These are phyloP conservation scores for Hiodon tergisus DNA, from an alignment of 2,113 vertebrate genomes.

Conservation along the genomic window DNA sequence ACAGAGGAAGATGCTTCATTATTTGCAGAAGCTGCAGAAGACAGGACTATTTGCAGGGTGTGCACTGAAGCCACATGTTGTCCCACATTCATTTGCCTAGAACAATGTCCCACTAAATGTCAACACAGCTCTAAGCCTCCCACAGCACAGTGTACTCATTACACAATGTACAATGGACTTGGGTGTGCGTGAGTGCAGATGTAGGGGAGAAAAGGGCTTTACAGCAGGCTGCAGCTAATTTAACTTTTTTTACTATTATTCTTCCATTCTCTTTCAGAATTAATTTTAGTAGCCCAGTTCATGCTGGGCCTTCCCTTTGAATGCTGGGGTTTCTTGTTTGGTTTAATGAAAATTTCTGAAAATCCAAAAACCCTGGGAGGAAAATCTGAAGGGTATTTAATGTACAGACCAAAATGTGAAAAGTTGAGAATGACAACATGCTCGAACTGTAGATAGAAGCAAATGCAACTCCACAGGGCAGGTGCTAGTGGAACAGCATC, in stretches of 20 bases:
- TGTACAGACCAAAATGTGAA: not conserved
- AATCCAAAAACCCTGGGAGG: not conserved
- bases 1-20: not conserved
- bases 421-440: not conserved
- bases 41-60: not conserved
- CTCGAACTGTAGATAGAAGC: not conserved
- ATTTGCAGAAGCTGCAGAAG: slow-evolving; percentile 4
- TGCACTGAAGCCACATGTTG: slow-evolving; percentile 33
- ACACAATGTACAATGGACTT: not conserved
- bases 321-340: not conserved
- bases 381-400: not conserved
- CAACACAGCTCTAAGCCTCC: slow-evolving; percentile 2
- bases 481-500: not conserved
- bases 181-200: not conserved
- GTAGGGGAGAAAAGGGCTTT: not conserved
- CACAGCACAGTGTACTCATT: not conserved
- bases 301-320: not conserved
- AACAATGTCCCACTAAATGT: slow-evolving; percentile 18
- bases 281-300: not conserved
- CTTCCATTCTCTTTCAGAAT: slow-evolving; percentile 2
- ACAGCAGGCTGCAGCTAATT: not conserved
- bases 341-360: not conserved
- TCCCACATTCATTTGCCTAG: slow-evolving; percentile 15
- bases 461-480: not conserved
- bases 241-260: not conserved